phyloP scores from a whole-genome alignment of 2,113 vertebrate genomes.

The Gila orcuttii region DNA sequence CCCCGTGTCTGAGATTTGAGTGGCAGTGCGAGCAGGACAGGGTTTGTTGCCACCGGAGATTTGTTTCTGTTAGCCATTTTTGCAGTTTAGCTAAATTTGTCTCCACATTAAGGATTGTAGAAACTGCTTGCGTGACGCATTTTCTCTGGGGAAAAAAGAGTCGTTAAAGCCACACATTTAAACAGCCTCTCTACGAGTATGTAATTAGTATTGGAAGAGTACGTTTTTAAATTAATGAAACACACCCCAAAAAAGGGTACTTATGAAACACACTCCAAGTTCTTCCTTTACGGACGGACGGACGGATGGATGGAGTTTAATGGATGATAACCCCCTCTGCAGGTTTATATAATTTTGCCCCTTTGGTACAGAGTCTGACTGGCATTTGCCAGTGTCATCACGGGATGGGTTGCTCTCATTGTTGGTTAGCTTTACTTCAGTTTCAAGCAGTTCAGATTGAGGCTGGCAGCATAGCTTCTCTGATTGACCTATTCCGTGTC shows the following conservation, averaged over 20 bases:
- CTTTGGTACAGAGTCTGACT: background rate
- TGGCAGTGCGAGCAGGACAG: constrained; percentile 42
- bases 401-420: constrained; percentile 32
- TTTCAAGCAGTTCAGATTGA: constrained; percentile 53
- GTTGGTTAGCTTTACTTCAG: constrained; percentile 62
- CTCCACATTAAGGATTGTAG: constrained; percentile 4
- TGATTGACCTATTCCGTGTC: constrained; percentile 60
- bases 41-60: constrained; percentile 42
- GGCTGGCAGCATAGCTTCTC: constrained; percentile 58
- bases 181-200: background rate
- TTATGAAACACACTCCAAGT: background rate
- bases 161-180: background rate
- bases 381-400: constrained; percentile 54
- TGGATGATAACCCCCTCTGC: too few species aligned
- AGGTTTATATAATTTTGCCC: too few species aligned
- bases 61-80: constrained; percentile 45
- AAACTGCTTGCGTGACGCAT: constrained; percentile 1
- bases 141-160: background rate
- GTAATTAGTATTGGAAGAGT: constrained; percentile 28
- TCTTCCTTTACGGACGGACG: background rate
- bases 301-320: too few species aligned
- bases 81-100: background rate
- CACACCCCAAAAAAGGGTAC: background rate
- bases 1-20: constrained; percentile 34
- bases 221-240: constrained; percentile 16